phyloP scores from a whole-genome alignment of 2,797 vertebrate species.

The Syngnathus rostellatus region DNA sequence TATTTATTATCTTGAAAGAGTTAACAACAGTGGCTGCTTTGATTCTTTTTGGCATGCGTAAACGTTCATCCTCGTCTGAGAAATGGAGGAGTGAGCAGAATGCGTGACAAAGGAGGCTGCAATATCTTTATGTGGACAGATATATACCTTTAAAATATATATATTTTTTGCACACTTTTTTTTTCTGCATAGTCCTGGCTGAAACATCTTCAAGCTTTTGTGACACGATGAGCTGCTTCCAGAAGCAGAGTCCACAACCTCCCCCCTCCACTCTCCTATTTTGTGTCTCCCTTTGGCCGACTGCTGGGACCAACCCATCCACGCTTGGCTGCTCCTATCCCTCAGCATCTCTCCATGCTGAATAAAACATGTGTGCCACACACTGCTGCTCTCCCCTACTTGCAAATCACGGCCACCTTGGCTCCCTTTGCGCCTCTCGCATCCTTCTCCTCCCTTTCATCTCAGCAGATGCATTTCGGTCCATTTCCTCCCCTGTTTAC shows the following conservation, averaged over 20 bases:
- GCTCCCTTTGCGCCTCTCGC: conserved; percentile 15
- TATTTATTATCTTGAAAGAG: not conserved
- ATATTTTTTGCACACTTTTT: not conserved
- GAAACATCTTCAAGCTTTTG: not conserved
- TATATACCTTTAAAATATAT: not conserved
- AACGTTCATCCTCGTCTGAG: not conserved
- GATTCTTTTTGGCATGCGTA: not conserved
- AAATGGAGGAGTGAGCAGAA: not conserved
- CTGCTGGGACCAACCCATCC: conserved; percentile 40
- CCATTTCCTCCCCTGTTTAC: conserved; percentile 15
- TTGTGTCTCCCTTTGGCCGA: conserved; percentile 10
- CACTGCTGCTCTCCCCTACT: conserved; percentile 36
- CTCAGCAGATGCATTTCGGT: conserved; percentile 31
- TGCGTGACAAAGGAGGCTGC: conserved; percentile 5
- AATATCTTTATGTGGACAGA: not conserved
- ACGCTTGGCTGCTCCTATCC: conserved; percentile 29
- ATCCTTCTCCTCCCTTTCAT: conserved; percentile 22
- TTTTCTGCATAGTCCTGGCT: too few species aligned
- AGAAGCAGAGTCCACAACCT: not conserved
- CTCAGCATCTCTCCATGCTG: conserved; percentile 30
- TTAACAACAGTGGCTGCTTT: not conserved
- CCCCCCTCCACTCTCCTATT: not conserved
- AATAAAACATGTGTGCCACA: conserved; percentile 59
- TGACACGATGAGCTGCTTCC: not conserved
- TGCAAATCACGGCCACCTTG: conserved; percentile 46